Evolutionary conservation across 1,140 invertebrate genomes (phyloP).

Genomic region (Gyrodactylus salaris): DNA sequence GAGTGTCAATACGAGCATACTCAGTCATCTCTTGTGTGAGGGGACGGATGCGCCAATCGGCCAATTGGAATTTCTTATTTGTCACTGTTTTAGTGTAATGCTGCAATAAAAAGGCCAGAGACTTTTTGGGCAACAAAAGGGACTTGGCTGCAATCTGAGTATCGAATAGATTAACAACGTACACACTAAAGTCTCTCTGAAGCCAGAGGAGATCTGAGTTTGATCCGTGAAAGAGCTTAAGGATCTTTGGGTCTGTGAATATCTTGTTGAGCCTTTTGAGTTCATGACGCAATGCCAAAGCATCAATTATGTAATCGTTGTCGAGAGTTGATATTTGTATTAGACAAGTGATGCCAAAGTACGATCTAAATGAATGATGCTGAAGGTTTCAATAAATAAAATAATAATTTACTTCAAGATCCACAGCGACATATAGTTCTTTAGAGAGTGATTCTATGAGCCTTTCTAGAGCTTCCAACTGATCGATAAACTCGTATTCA

Average conservation of each 20-base stretch:
- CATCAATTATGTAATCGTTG: slow-evolving; percentile 64
- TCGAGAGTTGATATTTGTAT: slow-evolving; percentile 60
- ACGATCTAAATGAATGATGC: slow-evolving; percentile 47
- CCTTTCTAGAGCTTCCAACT: slow-evolving; percentile 27
- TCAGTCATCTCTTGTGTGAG: slow-evolving; percentile 41
- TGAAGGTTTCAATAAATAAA: no score
- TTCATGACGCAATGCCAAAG: slow-evolving; percentile 40
- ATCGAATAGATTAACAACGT: slow-evolving; percentile 86
- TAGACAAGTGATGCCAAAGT: slow-evolving; percentile 48
- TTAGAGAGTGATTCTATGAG: slow-evolving; percentile 31
- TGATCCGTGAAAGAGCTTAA: slow-evolving; percentile 80
- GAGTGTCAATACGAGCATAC: slow-evolving; percentile 73
- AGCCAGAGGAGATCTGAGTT: slow-evolving; percentile 61
- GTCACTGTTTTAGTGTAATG: slow-evolving; percentile 39
- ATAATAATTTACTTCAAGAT: no score
- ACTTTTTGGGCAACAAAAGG: slow-evolving; percentile 31
- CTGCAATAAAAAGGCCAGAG: slow-evolving; percentile 40
- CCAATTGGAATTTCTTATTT: slow-evolving; percentile 61
- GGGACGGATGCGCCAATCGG: slow-evolving; percentile 79
- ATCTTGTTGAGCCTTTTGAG: slow-evolving; percentile 50
- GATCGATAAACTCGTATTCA: slow-evolving; percentile 27
- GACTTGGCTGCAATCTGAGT: slow-evolving; percentile 49
- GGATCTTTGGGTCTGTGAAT: slow-evolving; percentile 52
- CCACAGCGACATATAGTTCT: slow-evolving; percentile 40
- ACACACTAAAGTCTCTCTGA: slow-evolving; percentile 66